phyloP scores from a whole-genome alignment of 2,888 invertebrate genomes.

The Nezara viridula region DNA sequence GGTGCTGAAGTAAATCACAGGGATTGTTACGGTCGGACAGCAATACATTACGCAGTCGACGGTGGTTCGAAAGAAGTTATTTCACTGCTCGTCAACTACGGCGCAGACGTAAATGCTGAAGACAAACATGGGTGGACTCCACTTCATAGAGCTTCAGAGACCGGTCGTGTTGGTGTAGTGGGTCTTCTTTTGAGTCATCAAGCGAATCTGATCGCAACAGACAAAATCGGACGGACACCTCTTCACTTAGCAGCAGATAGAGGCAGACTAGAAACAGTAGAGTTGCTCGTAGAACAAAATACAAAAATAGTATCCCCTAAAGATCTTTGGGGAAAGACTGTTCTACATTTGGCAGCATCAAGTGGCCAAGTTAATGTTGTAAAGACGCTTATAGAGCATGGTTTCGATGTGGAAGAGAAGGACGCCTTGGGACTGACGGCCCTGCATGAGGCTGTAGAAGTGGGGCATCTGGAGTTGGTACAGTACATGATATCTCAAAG shows the following conservation, averaged over 20 bases:
- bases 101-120: neutral
- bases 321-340: neutral
- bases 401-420: neutral
- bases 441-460: neutral
- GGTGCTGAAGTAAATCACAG: neutral
- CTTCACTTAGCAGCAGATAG: neutral
- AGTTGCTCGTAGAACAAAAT: neutral
- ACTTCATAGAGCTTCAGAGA: neutral
- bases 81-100: neutral
- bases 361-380: neutral
- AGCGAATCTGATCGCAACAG: neutral
- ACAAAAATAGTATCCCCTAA: neutral
- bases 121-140: neutral
- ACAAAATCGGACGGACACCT: neutral
- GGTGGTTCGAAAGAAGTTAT: neutral
- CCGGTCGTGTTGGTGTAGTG: neutral
- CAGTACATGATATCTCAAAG: neutral
- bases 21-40: neutral
- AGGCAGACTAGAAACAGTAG: neutral
- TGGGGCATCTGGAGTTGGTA: neutral
- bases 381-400: neutral
- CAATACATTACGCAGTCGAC: neutral
- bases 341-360: neutral
- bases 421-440: neutral
- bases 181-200: neutral